Evolutionary conservation across 2,888 invertebrate genomes (phyloP).

Genomic region (Drosophila anceps): DNA sequence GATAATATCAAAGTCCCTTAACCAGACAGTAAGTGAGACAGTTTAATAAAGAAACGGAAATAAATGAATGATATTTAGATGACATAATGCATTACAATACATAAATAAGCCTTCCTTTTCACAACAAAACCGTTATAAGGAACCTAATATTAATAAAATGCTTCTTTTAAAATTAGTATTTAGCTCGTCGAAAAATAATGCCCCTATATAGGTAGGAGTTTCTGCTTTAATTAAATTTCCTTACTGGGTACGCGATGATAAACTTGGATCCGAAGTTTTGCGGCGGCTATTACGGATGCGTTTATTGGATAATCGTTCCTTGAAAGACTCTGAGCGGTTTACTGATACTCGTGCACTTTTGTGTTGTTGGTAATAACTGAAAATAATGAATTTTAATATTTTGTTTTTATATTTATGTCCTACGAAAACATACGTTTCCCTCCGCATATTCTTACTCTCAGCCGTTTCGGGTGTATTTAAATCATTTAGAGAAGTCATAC

Average conservation of each 20-base stretch:
- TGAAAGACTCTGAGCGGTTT: conserved; percentile 91
- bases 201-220: not conserved
- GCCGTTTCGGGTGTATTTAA: conserved; percentile 82
- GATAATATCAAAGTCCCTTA: conserved; percentile 32
- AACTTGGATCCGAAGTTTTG: conserved; percentile 93
- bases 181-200: not conserved
- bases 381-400: conserved; percentile 1
- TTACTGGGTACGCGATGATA: conserved; percentile 89
- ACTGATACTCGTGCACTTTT: conserved; percentile 86
- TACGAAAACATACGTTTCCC: conserved; percentile 71
- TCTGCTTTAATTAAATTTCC: conserved; percentile 72
- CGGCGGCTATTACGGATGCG: conserved; percentile 89
- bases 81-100: conserved; percentile 25
- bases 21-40: conserved; percentile 32
- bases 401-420: too few relatives aligned
- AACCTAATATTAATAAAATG: conserved; percentile 44
- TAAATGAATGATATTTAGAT: conserved; percentile 21
- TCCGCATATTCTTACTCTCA: conserved; percentile 75
- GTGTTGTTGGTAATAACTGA: conserved; percentile 80
- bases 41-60: conserved; percentile 50
- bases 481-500: conserved; percentile 65
- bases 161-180: not conserved
- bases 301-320: conserved; percentile 89
- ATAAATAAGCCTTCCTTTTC: not conserved
- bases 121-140: conserved; percentile 2